Evolutionary conservation across 2,888 invertebrate genomes (phyloP).

Genomic region (Cephus runcator): DNA sequence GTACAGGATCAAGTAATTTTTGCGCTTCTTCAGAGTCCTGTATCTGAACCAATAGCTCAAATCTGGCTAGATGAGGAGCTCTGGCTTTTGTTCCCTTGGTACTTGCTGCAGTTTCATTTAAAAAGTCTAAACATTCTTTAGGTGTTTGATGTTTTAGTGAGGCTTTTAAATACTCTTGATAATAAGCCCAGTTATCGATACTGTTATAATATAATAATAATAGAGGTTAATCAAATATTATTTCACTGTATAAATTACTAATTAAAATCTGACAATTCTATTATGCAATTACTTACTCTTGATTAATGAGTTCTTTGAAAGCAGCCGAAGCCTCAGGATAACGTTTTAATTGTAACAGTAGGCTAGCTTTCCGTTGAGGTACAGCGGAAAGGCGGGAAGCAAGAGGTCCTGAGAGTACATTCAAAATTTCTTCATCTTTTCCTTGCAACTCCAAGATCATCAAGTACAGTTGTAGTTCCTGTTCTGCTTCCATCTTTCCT

Average conservation of each 20-base stretch:
- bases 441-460: constrained; percentile 85
- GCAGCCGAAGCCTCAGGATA: constrained; percentile 81
- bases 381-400: constrained; percentile 56
- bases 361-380: constrained; percentile 77
- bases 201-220: constrained; percentile 41
- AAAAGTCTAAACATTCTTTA: constrained; percentile 58
- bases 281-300: constrained; percentile 70
- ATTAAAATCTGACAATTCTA: not conserved
- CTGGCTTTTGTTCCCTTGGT: constrained; percentile 66
- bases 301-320: constrained; percentile 78
- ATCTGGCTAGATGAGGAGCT: constrained; percentile 85
- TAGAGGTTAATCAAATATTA: not conserved
- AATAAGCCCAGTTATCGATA: constrained; percentile 66
- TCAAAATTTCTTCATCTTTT: constrained; percentile 84
- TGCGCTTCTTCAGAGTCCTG: constrained; percentile 65
- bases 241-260: not conserved
- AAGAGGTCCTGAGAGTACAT: constrained; percentile 82
- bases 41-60: constrained; percentile 78
- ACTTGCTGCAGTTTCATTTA: constrained; percentile 52
- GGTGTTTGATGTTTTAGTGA: constrained; percentile 54
- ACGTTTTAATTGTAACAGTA: constrained; percentile 77
- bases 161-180: constrained; percentile 66
- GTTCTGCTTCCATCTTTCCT: constrained; percentile 91
- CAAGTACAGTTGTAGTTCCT: constrained; percentile 91
- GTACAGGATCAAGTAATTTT: constrained; percentile 68